Evolutionary conservation across 2,888 invertebrate species (phyloP).

Genomic region (Eudasyphora cyanicolor): DNA sequence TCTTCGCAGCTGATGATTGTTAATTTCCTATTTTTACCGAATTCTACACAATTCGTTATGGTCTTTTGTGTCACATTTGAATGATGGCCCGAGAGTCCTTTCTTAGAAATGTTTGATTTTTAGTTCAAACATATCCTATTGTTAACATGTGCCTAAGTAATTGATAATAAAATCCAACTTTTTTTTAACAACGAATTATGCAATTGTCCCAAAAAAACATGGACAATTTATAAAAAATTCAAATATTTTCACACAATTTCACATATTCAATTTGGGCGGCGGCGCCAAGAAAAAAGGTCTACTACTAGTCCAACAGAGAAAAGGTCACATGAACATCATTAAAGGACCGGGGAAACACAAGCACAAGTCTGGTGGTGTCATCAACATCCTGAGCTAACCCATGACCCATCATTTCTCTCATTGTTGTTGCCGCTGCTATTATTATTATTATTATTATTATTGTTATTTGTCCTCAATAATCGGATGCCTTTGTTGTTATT

Average conservation of each 20-base stretch:
- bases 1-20: no score
- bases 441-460: constrained; percentile 27
- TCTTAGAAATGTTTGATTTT: not conserved
- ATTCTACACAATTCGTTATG: no score
- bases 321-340: constrained; percentile 1
- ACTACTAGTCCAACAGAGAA: not conserved
- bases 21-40: not conserved
- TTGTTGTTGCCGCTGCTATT: not conserved
- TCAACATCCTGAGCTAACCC: not conserved
- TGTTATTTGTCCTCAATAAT: constrained; percentile 37
- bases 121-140: not conserved
- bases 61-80: not conserved
- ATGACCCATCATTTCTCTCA: not conserved
- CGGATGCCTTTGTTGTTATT: constrained; percentile 15
- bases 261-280: not conserved
- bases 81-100: not conserved
- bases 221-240: not conserved
- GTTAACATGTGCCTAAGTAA: not conserved
- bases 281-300: not conserved
- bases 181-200: not conserved
- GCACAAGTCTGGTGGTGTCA: not conserved
- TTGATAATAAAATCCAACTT: not conserved
- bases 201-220: not conserved
- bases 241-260: constrained; percentile 12
- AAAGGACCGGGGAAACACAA: not conserved